Base-by-base conservation (phyloP, 2,888 invertebrate genomes). In the Agelastica alni region DNA sequence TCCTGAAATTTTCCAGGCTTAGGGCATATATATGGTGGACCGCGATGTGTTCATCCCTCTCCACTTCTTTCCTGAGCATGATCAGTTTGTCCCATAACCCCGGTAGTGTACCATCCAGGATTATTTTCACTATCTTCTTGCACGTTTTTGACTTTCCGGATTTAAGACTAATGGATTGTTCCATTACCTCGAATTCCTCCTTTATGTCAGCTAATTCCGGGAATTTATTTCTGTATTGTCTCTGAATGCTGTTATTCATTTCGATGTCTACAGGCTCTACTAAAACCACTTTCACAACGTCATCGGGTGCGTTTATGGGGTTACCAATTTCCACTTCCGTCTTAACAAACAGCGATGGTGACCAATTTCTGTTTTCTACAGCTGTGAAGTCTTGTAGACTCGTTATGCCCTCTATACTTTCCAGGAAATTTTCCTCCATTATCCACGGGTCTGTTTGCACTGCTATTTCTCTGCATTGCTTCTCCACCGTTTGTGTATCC, bases 171-270 rank as follows among this genome's bases (percentile, higher is more conserved):
- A 16, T 43, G 4, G 16, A 7, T 22, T 42, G 42, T 9, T 55
- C 55, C 4, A 51, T 17, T 2, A 41, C 17, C 17, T 46, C 54
- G 10, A 49, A 39, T 5, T 54, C 57, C 6, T 26, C 51, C 2
- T 12, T 34, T 3, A 45, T 28, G 3, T 37, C 26, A 4, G 4
- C 37, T 3, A 59, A 37, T 14, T 56, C 48, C 1, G 59, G 45
- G 28, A 42, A 56, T 12, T 47, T 51, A 1, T 53, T 53, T 13
- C 17, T 51, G 18, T 28, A 56, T 4, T 53, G 4, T 16, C 13
- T 56, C 28, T 58, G 54, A 1, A 55, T 51, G 16, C 53, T 46
- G 1, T 9, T 22, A 1, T 41, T 28, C 56, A 59, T 48, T 1
- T 39, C 31, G 7, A 12, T 28, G 22, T 56, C 57, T 2, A 16